phyloP scores from a whole-genome alignment of 2,113 vertebrate genomes.

The Bolborhynchus lineola region DNA sequence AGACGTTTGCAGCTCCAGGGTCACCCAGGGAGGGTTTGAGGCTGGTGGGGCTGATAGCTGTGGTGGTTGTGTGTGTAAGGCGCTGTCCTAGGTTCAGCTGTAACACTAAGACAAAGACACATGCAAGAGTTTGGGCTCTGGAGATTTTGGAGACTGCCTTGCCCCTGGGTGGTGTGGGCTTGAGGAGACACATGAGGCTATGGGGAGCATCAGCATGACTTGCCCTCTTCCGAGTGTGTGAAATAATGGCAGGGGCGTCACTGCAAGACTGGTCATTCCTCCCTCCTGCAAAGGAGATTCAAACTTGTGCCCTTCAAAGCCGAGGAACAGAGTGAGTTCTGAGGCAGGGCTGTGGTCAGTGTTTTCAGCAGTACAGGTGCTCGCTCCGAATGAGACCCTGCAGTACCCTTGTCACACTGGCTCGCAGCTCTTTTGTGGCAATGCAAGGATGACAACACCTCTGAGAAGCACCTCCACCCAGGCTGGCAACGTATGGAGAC shows the following conservation, averaged over 20 bases:
- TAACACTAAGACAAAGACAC: neutral
- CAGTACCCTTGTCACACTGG: neutral
- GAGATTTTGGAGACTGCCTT: neutral
- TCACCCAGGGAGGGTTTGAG: neutral
- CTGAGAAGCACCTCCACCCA: neutral
- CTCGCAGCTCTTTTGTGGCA: neutral
- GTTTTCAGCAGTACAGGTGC: rapidly evolving
- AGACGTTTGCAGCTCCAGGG: neutral
- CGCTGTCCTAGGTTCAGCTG: neutral
- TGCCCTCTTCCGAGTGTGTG: neutral
- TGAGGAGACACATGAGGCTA: rapidly evolving
- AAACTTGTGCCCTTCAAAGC: neutral
- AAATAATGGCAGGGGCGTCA: neutral
- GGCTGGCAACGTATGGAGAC: rapidly evolving
- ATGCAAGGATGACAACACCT: rapidly evolving
- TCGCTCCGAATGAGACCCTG: rapidly evolving
- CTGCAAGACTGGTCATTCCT: neutral
- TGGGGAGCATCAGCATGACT: neutral
- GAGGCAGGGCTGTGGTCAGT: neutral
- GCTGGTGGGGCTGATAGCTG: neutral
- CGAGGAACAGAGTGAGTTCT: neutral
- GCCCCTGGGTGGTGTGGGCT: rapidly evolving
- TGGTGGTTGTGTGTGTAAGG: neutral
- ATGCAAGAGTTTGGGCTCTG: neutral
- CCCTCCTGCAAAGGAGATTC: neutral